These are phyloP conservation scores for Holothuria leucospilota DNA, from an alignment of 53 echinoderm and acorn worm genomes.

Conservation along the genomic window DNA sequence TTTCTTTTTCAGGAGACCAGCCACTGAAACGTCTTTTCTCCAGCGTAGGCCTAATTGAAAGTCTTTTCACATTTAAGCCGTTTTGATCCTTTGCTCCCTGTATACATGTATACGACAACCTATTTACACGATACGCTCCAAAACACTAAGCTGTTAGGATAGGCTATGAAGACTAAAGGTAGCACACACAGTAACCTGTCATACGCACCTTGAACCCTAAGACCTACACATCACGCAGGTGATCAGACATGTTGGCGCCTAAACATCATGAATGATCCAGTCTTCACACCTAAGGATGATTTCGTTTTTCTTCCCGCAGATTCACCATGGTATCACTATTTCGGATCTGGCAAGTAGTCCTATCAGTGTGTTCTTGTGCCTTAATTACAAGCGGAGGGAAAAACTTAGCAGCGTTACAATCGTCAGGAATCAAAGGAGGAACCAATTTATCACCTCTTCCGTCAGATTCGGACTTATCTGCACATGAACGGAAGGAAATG, in stretches of 20 bases:
- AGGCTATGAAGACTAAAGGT: too few relatives aligned
- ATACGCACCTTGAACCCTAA: conserved; percentile 34
- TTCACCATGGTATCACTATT: conserved; percentile 79
- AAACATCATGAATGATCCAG: conserved; percentile 38
- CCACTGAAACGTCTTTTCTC: conserved; percentile 28
- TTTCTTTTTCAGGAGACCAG: conserved; percentile 28
- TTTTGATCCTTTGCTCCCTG: neutral
- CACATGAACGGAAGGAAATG: conserved; percentile 58
- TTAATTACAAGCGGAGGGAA: conserved; percentile 19
- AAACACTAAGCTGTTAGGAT: conserved; percentile 24
- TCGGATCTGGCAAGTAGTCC: conserved; percentile 66
- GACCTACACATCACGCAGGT: conserved; percentile 31
- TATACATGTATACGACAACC: too few relatives aligned
- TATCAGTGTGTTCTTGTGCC: conserved; percentile 65
- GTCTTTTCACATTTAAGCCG: conserved; percentile 32
- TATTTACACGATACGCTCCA: conserved; percentile 22
- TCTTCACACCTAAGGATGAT: conserved; percentile 33
- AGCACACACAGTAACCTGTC: conserved; percentile 10
- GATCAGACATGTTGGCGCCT: conserved; percentile 42
- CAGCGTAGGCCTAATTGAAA: conserved; percentile 17
- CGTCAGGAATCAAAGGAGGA: too few relatives aligned
- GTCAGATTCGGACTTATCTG: conserved; percentile 12
- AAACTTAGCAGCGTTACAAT: neutral
- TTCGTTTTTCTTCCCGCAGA: conserved; percentile 57
- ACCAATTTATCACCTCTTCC: neutral